Percentiles rank a stretch among this genome's conserved stretches.
Evolutionary conservation across 2,113 vertebrate species (phyloP).

Genomic region (Erythrocercus mccallii): DNA sequence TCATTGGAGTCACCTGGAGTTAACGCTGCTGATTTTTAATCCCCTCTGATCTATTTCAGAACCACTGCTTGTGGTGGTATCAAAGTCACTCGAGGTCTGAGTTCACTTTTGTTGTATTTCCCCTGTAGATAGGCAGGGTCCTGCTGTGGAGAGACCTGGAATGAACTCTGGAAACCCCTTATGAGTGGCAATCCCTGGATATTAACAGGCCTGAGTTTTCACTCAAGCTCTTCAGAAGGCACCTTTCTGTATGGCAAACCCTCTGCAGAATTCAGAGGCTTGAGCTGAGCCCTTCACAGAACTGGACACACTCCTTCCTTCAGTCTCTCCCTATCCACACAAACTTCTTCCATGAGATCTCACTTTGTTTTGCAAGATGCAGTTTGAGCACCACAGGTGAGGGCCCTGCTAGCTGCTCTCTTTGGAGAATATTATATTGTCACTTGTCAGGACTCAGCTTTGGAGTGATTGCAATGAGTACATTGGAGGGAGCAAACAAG

Average conservation of each 20-base stretch:
- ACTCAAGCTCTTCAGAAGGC: background rate
- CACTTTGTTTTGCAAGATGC: background rate
- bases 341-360: background rate
- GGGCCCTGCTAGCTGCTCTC: background rate
- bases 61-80: rapidly evolving
- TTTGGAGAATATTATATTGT: background rate
- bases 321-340: too few relatives aligned
- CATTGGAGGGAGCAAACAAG: background rate
- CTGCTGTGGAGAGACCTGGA: background rate
- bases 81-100: background rate
- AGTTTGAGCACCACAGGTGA: background rate
- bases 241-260: background rate
- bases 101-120: background rate
- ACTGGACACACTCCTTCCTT: background rate
- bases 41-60: background rate
- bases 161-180: background rate
- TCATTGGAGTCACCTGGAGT: background rate
- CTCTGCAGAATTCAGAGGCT: background rate
- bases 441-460: background rate
- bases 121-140: background rate
- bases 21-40: background rate
- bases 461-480: background rate
- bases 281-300: background rate
- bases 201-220: background rate
- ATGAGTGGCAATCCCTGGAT: background rate